A percentile compares a stretch with the other conserved stretches of the same genome.
Conservation (phyloP, 1,140 invertebrate genomes). For the Tetraneura akinire region DNA sequence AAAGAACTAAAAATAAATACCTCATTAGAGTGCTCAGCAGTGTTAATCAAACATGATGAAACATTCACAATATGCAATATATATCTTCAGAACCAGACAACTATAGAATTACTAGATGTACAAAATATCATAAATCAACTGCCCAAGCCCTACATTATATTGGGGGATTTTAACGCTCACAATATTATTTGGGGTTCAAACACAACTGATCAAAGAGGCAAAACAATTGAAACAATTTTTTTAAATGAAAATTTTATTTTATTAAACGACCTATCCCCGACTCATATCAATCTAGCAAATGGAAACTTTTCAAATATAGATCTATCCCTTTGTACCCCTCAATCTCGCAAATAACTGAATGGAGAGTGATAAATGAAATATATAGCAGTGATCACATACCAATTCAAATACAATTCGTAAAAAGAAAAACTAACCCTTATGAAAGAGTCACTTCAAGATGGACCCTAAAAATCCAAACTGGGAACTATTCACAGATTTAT, state of each 20-base stretch:
- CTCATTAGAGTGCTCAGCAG: neutral
- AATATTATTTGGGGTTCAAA: neutral
- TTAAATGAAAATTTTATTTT: neutral
- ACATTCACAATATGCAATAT: slow-evolving; percentile 52
- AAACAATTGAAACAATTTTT: neutral
- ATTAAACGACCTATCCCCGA: neutral
- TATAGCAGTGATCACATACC: slow-evolving; percentile 26
- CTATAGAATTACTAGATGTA: slow-evolving; percentile 22
- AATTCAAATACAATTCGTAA: neutral
- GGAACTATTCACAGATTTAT: neutral
- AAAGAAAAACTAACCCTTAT: neutral
- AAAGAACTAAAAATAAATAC: slow-evolving; percentile 10
- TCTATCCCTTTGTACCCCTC: neutral
- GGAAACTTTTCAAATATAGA: neutral
- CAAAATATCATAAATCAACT: slow-evolving; percentile 32
- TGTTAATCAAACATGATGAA: neutral
- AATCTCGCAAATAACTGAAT: neutral
- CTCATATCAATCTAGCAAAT: neutral
- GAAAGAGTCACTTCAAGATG: neutral
- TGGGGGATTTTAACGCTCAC: slow-evolving; percentile 19
- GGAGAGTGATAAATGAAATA: neutral
- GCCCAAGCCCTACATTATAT: neutral
- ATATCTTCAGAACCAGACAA: slow-evolving; percentile 42
- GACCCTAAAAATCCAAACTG: slow-evolving; percentile 6
- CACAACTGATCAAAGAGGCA: neutral